Percentiles rank a stretch among this genome's conserved stretches.
phyloP scores from a whole-genome alignment of 2,113 vertebrate species.

The Scolopax mira region DNA sequence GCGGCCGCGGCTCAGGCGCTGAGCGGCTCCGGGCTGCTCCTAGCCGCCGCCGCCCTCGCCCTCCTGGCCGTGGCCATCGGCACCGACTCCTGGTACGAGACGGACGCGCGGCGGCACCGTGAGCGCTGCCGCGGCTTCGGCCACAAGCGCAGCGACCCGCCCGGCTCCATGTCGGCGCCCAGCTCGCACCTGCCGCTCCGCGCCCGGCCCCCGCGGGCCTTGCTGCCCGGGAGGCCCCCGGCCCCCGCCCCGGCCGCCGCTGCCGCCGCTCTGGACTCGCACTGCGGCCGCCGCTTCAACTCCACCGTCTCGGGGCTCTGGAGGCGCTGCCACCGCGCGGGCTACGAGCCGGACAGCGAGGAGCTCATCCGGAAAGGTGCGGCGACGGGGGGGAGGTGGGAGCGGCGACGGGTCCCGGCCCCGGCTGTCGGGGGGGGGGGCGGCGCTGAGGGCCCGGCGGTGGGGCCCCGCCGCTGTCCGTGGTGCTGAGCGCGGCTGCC shows the following conservation, averaged over 20 bases:
- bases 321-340: conserved; percentile 87
- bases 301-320: conserved; percentile 88
- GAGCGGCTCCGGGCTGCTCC: conserved; percentile 84
- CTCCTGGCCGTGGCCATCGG: conserved; percentile 88
- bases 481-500: not conserved
- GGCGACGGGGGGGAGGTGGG: not conserved
- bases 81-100: conserved; percentile 92
- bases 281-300: conserved; percentile 88
- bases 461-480: not conserved
- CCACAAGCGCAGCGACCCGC: conserved; percentile 85
- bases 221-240: conserved; percentile 1
- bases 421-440: not conserved
- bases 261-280: conserved; percentile 81
- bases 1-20: conserved; percentile 90
- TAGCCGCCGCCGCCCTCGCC: conserved; percentile 84
- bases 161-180: conserved; percentile 88
- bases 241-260: conserved; percentile 24
- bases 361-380: conserved; percentile 87
- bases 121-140: conserved; percentile 88
- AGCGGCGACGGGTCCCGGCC: not conserved
- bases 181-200: conserved; percentile 87
- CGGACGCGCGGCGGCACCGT: conserved; percentile 86
- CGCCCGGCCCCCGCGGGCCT: conserved; percentile 76
- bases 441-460: no score
- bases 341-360: conserved; percentile 88